These are phyloP conservation scores for Galerucella pusilla DNA, from an alignment of 2,888 invertebrate genomes.

Conservation along the genomic window DNA sequence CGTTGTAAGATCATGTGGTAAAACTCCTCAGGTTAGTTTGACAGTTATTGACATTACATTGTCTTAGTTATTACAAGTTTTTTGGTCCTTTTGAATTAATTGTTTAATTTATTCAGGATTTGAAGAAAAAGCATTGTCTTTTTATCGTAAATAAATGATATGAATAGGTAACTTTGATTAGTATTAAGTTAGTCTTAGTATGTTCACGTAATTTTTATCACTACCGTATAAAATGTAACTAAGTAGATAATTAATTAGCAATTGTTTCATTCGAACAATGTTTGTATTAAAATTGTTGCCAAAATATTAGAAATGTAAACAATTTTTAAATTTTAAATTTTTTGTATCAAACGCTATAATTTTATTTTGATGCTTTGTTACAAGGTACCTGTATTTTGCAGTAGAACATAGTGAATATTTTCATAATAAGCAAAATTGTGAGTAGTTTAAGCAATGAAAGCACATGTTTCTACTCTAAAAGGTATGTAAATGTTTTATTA, in stretches of 20 bases:
- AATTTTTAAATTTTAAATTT: not conserved
- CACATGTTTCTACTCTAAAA: constrained; percentile 6
- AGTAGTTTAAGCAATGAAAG: not conserved
- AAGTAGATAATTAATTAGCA: not conserved
- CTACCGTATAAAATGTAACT: not conserved
- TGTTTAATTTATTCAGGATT: no score
- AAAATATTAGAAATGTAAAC: not conserved
- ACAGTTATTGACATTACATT: no score
- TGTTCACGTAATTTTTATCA: not conserved
- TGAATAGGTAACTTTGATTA: not conserved
- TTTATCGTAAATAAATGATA: no score
- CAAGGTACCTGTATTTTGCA: not conserved
- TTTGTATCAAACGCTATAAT: not conserved
- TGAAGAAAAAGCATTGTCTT: no score
- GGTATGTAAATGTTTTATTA: constrained; percentile 2
- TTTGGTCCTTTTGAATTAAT: no score
- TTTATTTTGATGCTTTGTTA: constrained; percentile 20
- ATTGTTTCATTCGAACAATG: not conserved
- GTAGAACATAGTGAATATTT: not conserved
- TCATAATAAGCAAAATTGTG: constrained; percentile 36
- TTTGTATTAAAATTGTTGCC: constrained; percentile 23
- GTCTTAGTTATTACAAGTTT: no score
- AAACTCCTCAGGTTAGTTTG: no score
- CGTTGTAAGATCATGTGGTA: no score
- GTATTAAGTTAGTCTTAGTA: not conserved